Percentiles rank a stretch among this genome's conserved stretches.
These are phyloP conservation scores for Lochmaea crataegi DNA, from an alignment of 2,888 invertebrate genomes.

Conservation along the genomic window DNA sequence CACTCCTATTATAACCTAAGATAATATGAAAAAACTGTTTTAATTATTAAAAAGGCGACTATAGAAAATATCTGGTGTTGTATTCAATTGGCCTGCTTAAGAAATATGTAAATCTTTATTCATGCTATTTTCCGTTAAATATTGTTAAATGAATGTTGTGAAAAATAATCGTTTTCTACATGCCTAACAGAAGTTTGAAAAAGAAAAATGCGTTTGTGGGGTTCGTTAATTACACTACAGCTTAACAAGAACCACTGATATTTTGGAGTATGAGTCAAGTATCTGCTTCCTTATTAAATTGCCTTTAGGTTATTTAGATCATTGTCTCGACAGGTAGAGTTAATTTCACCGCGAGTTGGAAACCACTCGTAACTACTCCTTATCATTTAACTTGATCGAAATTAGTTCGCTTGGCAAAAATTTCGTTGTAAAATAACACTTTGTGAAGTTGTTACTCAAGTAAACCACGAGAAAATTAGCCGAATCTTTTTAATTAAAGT, in stretches of 20 bases:
- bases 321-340: slow-evolving; percentile 23
- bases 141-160: too few species aligned
- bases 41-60: too few species aligned
- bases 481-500: slow-evolving; percentile 10
- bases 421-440: slow-evolving; percentile 15
- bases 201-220: not conserved
- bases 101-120: too few species aligned
- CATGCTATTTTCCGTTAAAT: too few species aligned
- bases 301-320: slow-evolving; percentile 22
- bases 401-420: slow-evolving; percentile 12
- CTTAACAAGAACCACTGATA: slow-evolving; percentile 10
- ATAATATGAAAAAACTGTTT: too few species aligned
- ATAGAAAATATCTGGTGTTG: too few species aligned
- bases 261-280: slow-evolving; percentile 6
- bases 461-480: slow-evolving; percentile 15
- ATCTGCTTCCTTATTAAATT: slow-evolving; percentile 24
- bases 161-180: not conserved
- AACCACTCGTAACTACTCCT: slow-evolving; percentile 14
- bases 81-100: too few species aligned
- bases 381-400: slow-evolving; percentile 17
- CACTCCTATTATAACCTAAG: too few species aligned
- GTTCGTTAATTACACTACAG: slow-evolving; percentile 13
- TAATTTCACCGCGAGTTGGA: slow-evolving; percentile 19
- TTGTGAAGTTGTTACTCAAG: slow-evolving; percentile 12
- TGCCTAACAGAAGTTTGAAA: not conserved